phyloP scores from a whole-genome alignment of 2,888 invertebrate species.

The Troglohyphantes excavatus region DNA sequence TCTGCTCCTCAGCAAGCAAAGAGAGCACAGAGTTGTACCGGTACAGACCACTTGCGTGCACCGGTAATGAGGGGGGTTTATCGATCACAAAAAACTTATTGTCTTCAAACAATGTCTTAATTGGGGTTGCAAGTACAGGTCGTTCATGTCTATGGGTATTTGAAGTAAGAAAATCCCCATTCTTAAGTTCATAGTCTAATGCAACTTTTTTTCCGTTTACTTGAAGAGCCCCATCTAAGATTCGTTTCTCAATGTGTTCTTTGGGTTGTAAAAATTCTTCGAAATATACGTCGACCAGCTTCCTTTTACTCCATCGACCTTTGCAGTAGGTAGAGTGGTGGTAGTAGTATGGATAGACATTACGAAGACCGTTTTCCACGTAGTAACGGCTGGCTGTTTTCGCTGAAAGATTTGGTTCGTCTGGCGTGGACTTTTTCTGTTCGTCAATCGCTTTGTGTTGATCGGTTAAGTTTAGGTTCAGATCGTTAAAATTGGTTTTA shows the following conservation, averaged over 20 bases:
- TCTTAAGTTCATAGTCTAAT: constrained; percentile 94
- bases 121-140: constrained; percentile 96
- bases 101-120: constrained; percentile 98
- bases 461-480: not conserved
- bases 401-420: not conserved
- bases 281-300: constrained; percentile 94
- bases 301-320: constrained; percentile 96
- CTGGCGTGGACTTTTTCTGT: not conserved
- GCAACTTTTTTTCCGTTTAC: constrained; percentile 87
- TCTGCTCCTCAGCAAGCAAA: constrained; percentile 97
- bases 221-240: constrained; percentile 65
- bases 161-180: constrained; percentile 95
- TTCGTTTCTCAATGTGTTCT: constrained; percentile 87
- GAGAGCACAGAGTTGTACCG: constrained; percentile 98
- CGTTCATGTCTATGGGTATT: constrained; percentile 95
- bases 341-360: constrained; percentile 98
- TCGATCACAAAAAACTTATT: constrained; percentile 99
- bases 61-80: constrained; percentile 99
- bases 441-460: not conserved
- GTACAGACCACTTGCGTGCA: constrained; percentile 99
- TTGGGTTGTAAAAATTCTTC: constrained; percentile 96
- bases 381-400: constrained; percentile 86
- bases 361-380: constrained; percentile 96
- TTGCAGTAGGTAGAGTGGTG: constrained; percentile 98
- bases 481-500: not conserved